A percentile compares a stretch with the other conserved stretches of the same genome.
Evolutionary conservation across 2,113 vertebrate species (phyloP).

Genomic region (Ptilorrhoa leucosticta): DNA sequence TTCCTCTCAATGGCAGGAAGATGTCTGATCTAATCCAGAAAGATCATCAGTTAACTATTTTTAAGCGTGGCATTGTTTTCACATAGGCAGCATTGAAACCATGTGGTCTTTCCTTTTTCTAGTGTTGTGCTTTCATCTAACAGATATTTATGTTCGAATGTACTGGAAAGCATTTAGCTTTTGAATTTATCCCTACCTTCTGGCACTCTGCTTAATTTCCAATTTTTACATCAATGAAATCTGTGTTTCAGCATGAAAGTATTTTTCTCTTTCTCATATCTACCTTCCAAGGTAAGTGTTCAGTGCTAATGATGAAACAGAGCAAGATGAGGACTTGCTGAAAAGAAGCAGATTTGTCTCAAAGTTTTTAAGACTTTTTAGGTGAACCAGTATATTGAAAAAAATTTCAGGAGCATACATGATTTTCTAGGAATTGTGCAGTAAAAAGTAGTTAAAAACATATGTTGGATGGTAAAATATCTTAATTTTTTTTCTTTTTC

Average conservation of each 20-base stretch:
- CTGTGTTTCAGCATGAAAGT: slow-evolving; percentile 9
- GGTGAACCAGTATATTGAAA: neutral
- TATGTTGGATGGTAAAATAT: neutral
- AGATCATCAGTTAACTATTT: slow-evolving; percentile 52
- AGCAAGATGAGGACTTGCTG: neutral
- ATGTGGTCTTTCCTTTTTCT: slow-evolving; percentile 64
- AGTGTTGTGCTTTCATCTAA: slow-evolving; percentile 63
- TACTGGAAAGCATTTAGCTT: slow-evolving; percentile 63
- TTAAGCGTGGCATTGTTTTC: slow-evolving; percentile 62
- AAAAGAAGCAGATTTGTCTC: neutral
- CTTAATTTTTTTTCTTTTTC: neutral
- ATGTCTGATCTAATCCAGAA: slow-evolving; percentile 43
- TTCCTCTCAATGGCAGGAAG: slow-evolving; percentile 48
- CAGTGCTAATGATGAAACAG: neutral
- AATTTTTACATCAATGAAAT: slow-evolving; percentile 50
- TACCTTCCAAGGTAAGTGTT: slow-evolving; percentile 19
- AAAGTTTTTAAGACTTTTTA: neutral
- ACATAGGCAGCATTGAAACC: slow-evolving; percentile 61
- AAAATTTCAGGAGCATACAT: neutral
- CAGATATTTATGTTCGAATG: slow-evolving; percentile 68
- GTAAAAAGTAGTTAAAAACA: neutral
- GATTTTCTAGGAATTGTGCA: neutral
- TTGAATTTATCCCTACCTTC: slow-evolving; percentile 60
- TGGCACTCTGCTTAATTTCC: slow-evolving; percentile 61
- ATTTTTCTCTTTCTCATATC: neutral